Evolutionary conservation across 2,113 vertebrate genomes (phyloP), one percentile per base, ranked within the genome.

Genomic region (Myotis yumanensis): DNA sequence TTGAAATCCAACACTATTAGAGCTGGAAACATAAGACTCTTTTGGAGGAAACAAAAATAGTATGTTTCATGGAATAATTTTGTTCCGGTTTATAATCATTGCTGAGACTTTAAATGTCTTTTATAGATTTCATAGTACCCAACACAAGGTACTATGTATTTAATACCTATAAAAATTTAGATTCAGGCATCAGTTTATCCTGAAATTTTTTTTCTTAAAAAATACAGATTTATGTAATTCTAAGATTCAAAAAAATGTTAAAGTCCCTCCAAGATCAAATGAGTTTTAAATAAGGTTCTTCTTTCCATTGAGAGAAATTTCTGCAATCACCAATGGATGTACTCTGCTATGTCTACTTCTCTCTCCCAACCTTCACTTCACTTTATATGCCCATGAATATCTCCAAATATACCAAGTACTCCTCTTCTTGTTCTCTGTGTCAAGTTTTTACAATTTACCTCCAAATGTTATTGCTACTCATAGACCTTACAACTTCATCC

Each of bases 101-200:
- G 14, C 89, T 87, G 62, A 86, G 32, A 91, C 28, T 71, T 73
- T 77, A 75, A 76, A 75, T 66, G 2, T 54, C 28, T 81, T 89
- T 69, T 64, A 79, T 46, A 89, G 12, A 77, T 93, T 73, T 48
- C 43, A 75, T 51, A 64, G 23, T 86, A 75, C 28, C 9, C 83
- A 57, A 79, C 2, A 52, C 23, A 71, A 84, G 7, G 7, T 73
- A 23, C 81, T 77, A 59, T 32, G 4, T 81, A 64, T 75, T 86
- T 86, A 93, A 72, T 75, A 64, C 20, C 85, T 84, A 77, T 9
- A 25, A 88, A 95, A 62, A 73, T 62, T 40, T 91, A 90, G 48
- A 75, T 66, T 48, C 35, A 57, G 11, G 73, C 5, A 72, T 72
- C 32, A 30, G 7, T 9, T 81, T 37, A 76, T 71, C 5, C 5